Evolutionary conservation across 2,797 vertebrate genomes (phyloP).

Genomic region (Semotilus atromaculatus): DNA sequence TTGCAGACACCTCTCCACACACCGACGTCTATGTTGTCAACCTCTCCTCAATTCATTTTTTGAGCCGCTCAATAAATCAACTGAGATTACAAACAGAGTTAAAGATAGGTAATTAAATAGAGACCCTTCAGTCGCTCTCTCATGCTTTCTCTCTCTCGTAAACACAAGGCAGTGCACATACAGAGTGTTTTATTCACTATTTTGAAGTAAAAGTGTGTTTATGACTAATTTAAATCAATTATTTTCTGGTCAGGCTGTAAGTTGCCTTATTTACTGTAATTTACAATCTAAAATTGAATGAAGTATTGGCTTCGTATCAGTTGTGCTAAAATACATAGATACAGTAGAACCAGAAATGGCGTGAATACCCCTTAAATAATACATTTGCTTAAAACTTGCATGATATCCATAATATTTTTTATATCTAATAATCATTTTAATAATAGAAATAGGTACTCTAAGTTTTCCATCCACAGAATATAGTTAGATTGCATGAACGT

Average conservation of each 20-base stretch:
- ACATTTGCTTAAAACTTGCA: neutral
- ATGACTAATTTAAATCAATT: constrained; percentile 18
- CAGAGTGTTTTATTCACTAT: constrained; percentile 37
- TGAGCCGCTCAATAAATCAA: constrained; percentile 81
- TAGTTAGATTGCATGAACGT: neutral
- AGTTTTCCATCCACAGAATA: neutral
- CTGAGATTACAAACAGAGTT: constrained; percentile 81
- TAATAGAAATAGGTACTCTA: neutral
- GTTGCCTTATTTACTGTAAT: neutral
- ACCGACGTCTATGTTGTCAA: constrained; percentile 65
- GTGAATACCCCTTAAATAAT: neutral
- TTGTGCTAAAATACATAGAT: neutral
- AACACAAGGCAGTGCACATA: constrained; percentile 15
- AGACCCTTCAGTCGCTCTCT: constrained; percentile 57
- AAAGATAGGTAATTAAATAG: constrained; percentile 73
- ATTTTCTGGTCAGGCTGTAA: neutral
- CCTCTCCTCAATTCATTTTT: constrained; percentile 68
- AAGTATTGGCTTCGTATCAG: neutral
- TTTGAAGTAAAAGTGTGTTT: constrained; percentile 52
- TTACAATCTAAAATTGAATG: constrained; percentile 8
- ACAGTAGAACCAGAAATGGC: neutral
- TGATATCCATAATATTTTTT: neutral
- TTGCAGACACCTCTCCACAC: constrained; percentile 66
- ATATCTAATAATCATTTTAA: neutral
- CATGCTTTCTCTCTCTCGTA: constrained; percentile 20